Evolutionary conservation across 1,140 invertebrate species (phyloP).

Genomic region (Dendroctonus valens): DNA sequence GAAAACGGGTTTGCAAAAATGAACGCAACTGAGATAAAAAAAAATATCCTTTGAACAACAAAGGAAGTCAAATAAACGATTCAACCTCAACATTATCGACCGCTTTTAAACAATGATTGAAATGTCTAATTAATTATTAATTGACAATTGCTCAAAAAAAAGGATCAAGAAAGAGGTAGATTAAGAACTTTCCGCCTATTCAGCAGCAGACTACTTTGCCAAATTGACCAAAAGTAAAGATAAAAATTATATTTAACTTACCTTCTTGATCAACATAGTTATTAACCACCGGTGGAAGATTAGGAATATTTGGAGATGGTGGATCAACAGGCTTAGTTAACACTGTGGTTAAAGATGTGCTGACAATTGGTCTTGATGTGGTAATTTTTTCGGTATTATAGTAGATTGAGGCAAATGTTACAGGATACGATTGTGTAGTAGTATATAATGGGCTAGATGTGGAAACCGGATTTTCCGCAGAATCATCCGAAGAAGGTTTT

Average conservation of each 20-base stretch:
- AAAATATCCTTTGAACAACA: too few relatives aligned
- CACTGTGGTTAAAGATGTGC: constrained; percentile 47
- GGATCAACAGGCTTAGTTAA: constrained; percentile 20
- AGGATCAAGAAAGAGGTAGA: too few relatives aligned
- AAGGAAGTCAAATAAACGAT: too few relatives aligned
- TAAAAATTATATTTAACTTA: constrained; percentile 21
- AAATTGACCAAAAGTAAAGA: background rate
- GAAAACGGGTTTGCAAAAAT: too few relatives aligned
- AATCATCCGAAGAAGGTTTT: constrained; percentile 39
- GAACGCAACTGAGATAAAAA: too few relatives aligned
- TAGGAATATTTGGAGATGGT: constrained; percentile 26
- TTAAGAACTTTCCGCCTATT: too few relatives aligned
- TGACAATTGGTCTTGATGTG: constrained; percentile 24
- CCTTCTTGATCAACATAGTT: constrained; percentile 54
- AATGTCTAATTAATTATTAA: too few relatives aligned
- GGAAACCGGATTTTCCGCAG: constrained; percentile 15
- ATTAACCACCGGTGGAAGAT: constrained; percentile 40
- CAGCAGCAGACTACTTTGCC: too few relatives aligned
- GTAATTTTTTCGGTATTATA: constrained; percentile 38
- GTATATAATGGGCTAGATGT: constrained; percentile 27
- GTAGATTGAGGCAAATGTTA: constrained; percentile 35
- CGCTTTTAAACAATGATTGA: too few relatives aligned
- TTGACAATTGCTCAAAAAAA: too few relatives aligned
- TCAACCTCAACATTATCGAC: too few relatives aligned
- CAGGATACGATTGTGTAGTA: constrained; percentile 19